Conservation (phyloP, 2,113 vertebrate species). For the Phalacrocorax aristotelis region DNA sequence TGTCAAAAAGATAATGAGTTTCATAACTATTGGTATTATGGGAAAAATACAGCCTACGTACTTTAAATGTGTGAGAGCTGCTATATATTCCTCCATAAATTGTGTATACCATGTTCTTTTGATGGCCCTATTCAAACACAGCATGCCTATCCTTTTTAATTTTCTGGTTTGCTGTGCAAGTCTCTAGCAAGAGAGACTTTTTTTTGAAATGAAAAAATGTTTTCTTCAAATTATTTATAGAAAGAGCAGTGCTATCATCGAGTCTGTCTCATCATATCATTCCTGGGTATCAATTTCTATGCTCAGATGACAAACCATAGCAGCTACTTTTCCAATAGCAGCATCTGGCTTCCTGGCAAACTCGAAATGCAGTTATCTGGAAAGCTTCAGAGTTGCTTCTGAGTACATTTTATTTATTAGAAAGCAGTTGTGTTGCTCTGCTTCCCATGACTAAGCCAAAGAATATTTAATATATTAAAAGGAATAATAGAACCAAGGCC, state of each 20-base stretch:
- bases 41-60: background rate
- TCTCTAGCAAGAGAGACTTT: background rate
- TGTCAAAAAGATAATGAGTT: conserved; percentile 61
- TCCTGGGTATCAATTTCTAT: conserved; percentile 69
- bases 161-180: conserved; percentile 61
- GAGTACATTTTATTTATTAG: conserved; percentile 69
- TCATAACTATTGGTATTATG: conserved; percentile 15
- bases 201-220: background rate
- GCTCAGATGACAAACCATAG: conserved; percentile 72
- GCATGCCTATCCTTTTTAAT: conserved; percentile 42
- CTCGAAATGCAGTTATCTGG: conserved; percentile 33
- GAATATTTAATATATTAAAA: conserved; percentile 64
- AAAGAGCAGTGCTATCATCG: conserved; percentile 43
- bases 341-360: conserved; percentile 76
- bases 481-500: conserved; percentile 11
- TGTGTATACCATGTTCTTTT: background rate
- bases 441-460: conserved; percentile 55
- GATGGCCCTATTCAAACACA: conserved; percentile 40
- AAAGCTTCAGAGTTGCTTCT: conserved; percentile 46
- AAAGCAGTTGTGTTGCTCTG: conserved; percentile 62
- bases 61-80: background rate
- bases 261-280: conserved; percentile 59
- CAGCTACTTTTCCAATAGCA: conserved; percentile 77
- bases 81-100: conserved; percentile 40
- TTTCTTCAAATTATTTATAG: conserved; percentile 57